Base-by-base conservation (phyloP, 2,797 vertebrate genomes). In the Hephaestus fuliginosus region DNA sequence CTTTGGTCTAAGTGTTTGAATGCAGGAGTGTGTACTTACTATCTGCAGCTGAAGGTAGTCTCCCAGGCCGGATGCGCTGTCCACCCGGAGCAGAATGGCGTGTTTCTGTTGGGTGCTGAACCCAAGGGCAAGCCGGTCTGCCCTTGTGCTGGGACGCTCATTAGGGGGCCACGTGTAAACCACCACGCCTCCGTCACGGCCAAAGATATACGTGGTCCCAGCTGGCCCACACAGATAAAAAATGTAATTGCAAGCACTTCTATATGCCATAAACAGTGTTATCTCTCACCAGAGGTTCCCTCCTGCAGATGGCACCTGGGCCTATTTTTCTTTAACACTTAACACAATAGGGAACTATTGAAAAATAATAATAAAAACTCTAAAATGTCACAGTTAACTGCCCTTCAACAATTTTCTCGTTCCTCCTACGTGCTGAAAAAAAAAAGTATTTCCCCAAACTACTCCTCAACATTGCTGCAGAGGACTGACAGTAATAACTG, bases 131-230 rank as follows among this genome's bases (percentile, higher is more conserved):
- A 99, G 96, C 74, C 98, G 96, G 96, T 99, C 98, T 1, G 98
- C 98, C 57, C 98, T 95, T 13, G 98, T 99, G 92, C 98, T 99
- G 39, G 98, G 98, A 75, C 98, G 96, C 88, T 99, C 98, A 36
- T 99, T 99, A 39, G 98, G 98, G 72, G 98, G 98, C 98, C 98
- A 99, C 0, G 98, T 99, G 94, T 99, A 99, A 20, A 98, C 95
- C 88, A 99, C 98, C 52, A 98, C 91, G 82, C 98, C 98, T 89
- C 98, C 98, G 79, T 98, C 98, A 91, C 98, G 98, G 84, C 97
- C 98, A 91, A 99, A 99, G 93, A 99, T 99, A 88, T 99, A 99
- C 0, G 98, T 99, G 72, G 98, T 99, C 87, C 98, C 98, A 94
- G 98, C 98, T 99, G 96, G 20, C 58, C 2, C 8, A 62, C 14